Evolutionary conservation across 2,797 vertebrate species (phyloP).

Genomic region (Enteromius anoplus): DNA sequence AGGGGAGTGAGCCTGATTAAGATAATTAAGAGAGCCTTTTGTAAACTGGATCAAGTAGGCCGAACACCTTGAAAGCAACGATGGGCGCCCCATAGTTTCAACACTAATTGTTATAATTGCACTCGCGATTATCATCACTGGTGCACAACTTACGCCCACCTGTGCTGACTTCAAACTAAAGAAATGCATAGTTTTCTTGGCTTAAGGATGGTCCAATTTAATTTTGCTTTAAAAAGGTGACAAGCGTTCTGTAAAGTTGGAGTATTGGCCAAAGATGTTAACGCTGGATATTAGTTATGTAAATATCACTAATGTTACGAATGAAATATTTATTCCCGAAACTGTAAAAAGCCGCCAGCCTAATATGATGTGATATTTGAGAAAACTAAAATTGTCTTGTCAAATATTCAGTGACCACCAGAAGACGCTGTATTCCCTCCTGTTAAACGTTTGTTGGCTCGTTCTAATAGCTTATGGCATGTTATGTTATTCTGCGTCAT

Average conservation of each 20-base stretch:
- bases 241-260: background rate
- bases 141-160: constrained; percentile 57
- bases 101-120: constrained; percentile 76
- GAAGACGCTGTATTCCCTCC: constrained; percentile 76
- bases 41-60: constrained; percentile 74
- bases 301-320: background rate
- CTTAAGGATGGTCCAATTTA: background rate
- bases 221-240: background rate
- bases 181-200: background rate
- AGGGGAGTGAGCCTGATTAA: constrained; percentile 75
- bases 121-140: constrained; percentile 57
- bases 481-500: background rate
- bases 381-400: background rate
- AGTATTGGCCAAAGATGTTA: background rate
- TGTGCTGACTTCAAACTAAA: constrained; percentile 46
- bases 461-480: background rate
- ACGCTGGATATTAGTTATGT: background rate
- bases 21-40: constrained; percentile 79
- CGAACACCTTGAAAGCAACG: constrained; percentile 69
- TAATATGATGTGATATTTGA: background rate
- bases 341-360: background rate
- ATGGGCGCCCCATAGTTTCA: constrained; percentile 58
- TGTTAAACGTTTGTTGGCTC: constrained; percentile 14
- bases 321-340: background rate
- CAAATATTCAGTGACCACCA: constrained; percentile 62